Conservation (phyloP, 2,113 vertebrate genomes). For the Lota lota region DNA sequence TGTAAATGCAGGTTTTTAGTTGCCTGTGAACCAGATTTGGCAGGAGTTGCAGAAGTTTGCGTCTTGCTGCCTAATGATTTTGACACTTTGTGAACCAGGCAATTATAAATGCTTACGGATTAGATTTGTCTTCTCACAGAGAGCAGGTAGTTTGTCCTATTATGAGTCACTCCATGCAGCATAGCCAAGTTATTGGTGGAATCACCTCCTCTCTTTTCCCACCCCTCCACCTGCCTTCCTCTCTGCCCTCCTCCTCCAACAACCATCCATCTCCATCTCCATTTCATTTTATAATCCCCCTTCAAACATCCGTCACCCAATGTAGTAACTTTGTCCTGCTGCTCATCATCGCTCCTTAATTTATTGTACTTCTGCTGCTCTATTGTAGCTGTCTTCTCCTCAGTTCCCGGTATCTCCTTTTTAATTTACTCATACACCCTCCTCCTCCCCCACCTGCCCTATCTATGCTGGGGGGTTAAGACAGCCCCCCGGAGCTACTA, state of each 20-base stretch:
- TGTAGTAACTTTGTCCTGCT: conserved; percentile 12
- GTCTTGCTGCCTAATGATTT: neutral
- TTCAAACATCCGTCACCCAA: conserved; percentile 11
- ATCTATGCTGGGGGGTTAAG: no score
- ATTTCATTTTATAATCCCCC: neutral
- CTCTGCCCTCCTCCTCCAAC: conserved; percentile 1
- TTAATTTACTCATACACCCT: conserved; percentile 42
- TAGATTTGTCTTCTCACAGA: neutral
- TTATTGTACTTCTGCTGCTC: conserved; percentile 25
- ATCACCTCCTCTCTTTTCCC: conserved; percentile 29
- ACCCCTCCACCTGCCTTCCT: conserved; percentile 9
- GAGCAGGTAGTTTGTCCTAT: conserved; percentile 6
- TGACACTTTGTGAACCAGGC: conserved; percentile 2
- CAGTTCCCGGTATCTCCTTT: conserved; percentile 5
- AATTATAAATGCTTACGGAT: conserved; percentile 12
- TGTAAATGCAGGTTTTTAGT: neutral
- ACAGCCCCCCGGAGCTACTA: no score
- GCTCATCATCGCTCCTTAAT: neutral
- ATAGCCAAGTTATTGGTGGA: conserved; percentile 41
- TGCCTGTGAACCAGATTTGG: conserved; percentile 15
- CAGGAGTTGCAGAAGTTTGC: neutral
- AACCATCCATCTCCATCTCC: conserved; percentile 18
- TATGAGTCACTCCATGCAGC: conserved; percentile 44
- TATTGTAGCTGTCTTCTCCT: neutral
- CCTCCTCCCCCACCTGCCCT: neutral